These are phyloP conservation scores for Orchestia grillus DNA, from an alignment of 1,140 invertebrate genomes.

Conservation along the genomic window DNA sequence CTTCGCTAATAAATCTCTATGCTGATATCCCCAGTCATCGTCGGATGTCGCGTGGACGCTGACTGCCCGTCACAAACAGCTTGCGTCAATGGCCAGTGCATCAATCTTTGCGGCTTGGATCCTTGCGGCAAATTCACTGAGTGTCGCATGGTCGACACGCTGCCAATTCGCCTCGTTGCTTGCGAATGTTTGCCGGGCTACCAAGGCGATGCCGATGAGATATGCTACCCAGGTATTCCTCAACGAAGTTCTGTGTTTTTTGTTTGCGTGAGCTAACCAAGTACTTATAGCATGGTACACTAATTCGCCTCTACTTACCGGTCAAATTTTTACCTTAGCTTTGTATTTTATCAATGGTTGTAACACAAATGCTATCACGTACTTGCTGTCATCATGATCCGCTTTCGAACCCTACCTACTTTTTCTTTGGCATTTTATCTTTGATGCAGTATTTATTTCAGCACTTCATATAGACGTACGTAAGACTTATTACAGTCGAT, in stretches of 20 bases:
- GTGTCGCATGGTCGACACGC: conserved; percentile 84
- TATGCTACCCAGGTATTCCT: conserved; percentile 70
- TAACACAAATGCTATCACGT: neutral
- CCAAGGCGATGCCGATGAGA: conserved; percentile 70
- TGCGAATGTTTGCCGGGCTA: conserved; percentile 69
- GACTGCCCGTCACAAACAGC: conserved; percentile 69
- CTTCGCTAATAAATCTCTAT: conserved; percentile 10
- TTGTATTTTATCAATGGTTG: neutral
- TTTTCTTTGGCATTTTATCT: neutral
- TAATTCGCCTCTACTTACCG: neutral
- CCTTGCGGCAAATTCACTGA: conserved; percentile 77
- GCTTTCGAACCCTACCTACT: neutral
- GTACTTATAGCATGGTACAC: neutral
- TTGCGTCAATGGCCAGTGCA: conserved; percentile 68
- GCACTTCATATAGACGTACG: neutral
- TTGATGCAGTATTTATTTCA: neutral
- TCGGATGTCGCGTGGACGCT: conserved; percentile 69
- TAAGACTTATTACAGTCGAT: neutral
- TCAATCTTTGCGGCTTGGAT: conserved; percentile 67
- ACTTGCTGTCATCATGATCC: neutral
- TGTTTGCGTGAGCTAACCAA: neutral
- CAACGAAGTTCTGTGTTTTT: neutral
- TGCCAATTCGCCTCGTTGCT: conserved; percentile 77
- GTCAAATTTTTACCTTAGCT: neutral
- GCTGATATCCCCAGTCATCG: conserved; percentile 70